phyloP scores from a whole-genome alignment of 2,888 invertebrate genomes.

The Platerodrilus igneus region DNA sequence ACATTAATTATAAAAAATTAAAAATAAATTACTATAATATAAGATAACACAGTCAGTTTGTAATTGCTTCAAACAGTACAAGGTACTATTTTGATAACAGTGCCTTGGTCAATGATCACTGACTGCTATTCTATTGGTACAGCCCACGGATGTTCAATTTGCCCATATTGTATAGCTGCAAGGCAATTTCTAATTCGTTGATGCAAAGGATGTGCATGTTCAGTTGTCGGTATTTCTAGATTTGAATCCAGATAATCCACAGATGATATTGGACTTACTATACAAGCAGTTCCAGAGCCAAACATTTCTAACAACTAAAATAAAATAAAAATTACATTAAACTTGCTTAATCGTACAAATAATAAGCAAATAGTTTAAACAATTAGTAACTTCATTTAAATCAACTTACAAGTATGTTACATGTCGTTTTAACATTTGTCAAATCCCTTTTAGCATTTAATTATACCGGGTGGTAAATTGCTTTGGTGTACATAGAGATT shows the following conservation, averaged over 20 bases:
- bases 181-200: constrained; percentile 71
- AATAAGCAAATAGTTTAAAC: too few species aligned
- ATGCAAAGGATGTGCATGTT: constrained; percentile 69
- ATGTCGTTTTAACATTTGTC: too few species aligned
- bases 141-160: constrained; percentile 77
- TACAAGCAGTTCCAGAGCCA: constrained; percentile 96
- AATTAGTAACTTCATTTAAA: too few species aligned
- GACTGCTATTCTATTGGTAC: constrained; percentile 61
- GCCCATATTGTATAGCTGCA: constrained; percentile 86
- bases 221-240: constrained; percentile 68
- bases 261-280: constrained; percentile 86
- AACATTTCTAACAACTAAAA: constrained; percentile 92
- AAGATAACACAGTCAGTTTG: too few species aligned
- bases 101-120: constrained; percentile 24
- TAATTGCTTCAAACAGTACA: too few species aligned
- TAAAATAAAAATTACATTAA: constrained; percentile 3
- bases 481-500: too few species aligned
- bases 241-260: constrained; percentile 72
- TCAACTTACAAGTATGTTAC: too few species aligned
- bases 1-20: too few species aligned
- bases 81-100: too few species aligned
- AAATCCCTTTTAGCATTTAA: too few species aligned
- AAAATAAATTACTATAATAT: too few species aligned
- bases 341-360: background rate
- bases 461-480: too few species aligned